Evolutionary conservation across 2,797 vertebrate genomes (phyloP), one percentile per base, ranked within the genome.

Genomic region (Cuculus canorus): DNA sequence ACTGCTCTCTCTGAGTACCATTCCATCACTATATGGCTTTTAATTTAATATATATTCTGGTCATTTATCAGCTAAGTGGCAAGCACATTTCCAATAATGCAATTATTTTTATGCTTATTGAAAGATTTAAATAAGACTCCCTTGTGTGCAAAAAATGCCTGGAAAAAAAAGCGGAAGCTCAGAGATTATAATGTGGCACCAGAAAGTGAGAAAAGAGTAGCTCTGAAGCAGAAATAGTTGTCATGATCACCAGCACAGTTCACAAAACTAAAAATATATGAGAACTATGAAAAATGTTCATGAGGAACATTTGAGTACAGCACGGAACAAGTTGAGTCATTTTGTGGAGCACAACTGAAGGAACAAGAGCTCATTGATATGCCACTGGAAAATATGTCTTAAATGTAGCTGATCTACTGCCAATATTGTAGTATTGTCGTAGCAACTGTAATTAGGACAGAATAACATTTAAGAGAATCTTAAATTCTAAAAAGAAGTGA

Each of bases 261-360:
- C 71, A 73, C 41, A 78, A 85, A 84, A 64, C 94, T 93, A 96
- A 94, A 96, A 96, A 96, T 93, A 90, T 13, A 79, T 56, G 43
- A 93, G 78, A 94, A 71, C 70, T 64, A 71, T 79, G 53, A 82
- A 94, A 25, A 92, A 82, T 43, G 48, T 90, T 93, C 92, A 68
- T 77, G 61, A 93, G 78, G 78, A 96, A 92, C 83, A 84, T 89
- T 82, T 96, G 83, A 95, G 86, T 86, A 85, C 85, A 93, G 92
- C 60, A 76, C 52, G 75, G 72, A 92, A 85, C 39, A 92, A 93
- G 48, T 78, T 93, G 92, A 95, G 83, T 96, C 91, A 96, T 89
- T 90, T 71, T 75, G 61, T 73, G 45, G 41, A 68, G 93, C 48
- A 79, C 47, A 90, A 27, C 60, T 72, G 64, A 75, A 90, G 25